Evolutionary conservation across 2,797 vertebrate genomes (phyloP), one percentile per base, ranked within the genome.

Genomic region (Pelobates cultripes): DNA sequence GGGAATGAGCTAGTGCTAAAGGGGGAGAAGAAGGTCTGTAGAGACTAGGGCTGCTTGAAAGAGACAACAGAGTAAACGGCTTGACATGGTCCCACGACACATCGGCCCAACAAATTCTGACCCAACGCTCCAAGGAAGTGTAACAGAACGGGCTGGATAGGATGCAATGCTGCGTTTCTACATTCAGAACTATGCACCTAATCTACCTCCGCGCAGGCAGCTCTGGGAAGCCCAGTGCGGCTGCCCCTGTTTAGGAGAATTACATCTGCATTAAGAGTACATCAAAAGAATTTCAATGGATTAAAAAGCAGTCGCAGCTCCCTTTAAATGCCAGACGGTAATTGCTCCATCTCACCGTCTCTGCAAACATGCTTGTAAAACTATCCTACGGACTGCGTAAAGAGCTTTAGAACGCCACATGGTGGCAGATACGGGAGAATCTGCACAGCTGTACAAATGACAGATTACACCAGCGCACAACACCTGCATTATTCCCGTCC

Each of bases 371-470:
- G 40, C 60, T 60, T 17, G 43, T 71, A 79, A 79, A 60, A 61
- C 67, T 57, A 28, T 41, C 67, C 51, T 44, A 9, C 13, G 12
- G 17, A 77, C 44, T 55, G 75, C 42, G n/a, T 45, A 41, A 61
- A 28, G 67, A 70, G 76, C 47, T 28, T 42, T 14, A 17, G n/a
- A 9, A 68, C 28, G 66, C 67, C 51, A 42, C 47, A 28, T 53
- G 64, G 17, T 68, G 51, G 66, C 66, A 57, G 47, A 51, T 44
- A 69, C 40, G 13, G 15, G 28, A 57, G 67, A 61, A 7, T 1
- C 53, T 43, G 68, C 55, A 72, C 77, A 78, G 68, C 77, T 78
- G 77, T 72, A 45, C 42, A 63, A 78, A 78, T 71, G 66, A 40
- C 75, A 68, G 61, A 51, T 77, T 40, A 43, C 17, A 51, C 5